Conservation (phyloP, 1,140 invertebrate genomes). For the Drosophila burlai region DNA sequence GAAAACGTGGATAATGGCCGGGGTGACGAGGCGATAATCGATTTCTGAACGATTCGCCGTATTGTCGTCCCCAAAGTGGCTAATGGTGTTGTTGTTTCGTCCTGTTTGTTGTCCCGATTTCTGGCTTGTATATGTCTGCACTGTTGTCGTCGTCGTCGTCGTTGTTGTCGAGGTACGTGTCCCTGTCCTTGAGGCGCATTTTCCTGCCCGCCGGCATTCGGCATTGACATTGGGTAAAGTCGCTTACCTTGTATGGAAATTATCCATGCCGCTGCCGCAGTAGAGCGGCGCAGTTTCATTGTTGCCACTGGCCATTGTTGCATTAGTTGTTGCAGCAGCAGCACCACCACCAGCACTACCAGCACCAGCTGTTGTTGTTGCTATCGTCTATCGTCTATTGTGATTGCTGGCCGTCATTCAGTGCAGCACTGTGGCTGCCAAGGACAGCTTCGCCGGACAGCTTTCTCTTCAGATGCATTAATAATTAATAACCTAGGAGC, state of each 20-base stretch:
- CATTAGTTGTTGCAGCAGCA: constrained; percentile 10
- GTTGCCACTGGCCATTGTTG: constrained; percentile 69
- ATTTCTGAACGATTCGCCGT: constrained; percentile 60
- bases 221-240: constrained; percentile 45
- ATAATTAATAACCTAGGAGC: constrained; percentile 58
- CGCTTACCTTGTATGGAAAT: constrained; percentile 77
- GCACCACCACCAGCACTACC: constrained; percentile 15
- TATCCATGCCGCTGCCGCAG: constrained; percentile 79
- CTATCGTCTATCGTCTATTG: constrained; percentile 26
- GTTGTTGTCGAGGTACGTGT: constrained; percentile 4
- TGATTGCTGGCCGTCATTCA: constrained; percentile 41
- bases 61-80: constrained; percentile 35
- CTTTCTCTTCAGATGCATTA: constrained; percentile 56
- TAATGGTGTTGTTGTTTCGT: constrained; percentile 28
- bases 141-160: constrained; percentile 6
- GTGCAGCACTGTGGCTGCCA: constrained; percentile 43
- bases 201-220: constrained; percentile 23
- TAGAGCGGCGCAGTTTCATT: constrained; percentile 76
- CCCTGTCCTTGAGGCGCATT: constrained; percentile 48
- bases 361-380: constrained; percentile 25
- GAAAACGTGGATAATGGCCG: constrained; percentile 35
- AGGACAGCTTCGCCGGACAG: constrained; percentile 49
- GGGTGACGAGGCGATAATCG: constrained; percentile 59
- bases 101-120: constrained; percentile 11
- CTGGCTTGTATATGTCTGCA: constrained; percentile 14